Evolutionary conservation across 2,888 invertebrate genomes (phyloP).

Genomic region (Cepaea hortensis): DNA sequence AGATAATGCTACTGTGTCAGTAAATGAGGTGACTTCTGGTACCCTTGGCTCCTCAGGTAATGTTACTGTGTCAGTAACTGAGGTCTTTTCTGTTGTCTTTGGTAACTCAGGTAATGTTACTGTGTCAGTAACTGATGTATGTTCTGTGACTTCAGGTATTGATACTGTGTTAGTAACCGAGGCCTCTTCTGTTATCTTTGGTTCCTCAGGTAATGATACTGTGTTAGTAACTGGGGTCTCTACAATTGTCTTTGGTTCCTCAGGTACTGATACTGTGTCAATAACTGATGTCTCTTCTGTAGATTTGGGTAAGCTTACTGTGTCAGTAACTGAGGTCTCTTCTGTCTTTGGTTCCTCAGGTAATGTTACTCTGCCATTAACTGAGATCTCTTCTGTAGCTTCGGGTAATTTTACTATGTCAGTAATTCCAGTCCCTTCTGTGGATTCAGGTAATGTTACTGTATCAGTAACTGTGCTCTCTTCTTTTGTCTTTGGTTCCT

Average conservation of each 20-base stretch:
- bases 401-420: not conserved
- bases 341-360: not conserved
- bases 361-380: not conserved
- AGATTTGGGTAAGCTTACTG: not conserved
- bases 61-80: not conserved
- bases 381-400: too few species aligned
- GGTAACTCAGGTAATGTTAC: too few species aligned
- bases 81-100: too few species aligned
- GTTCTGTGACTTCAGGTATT: not conserved
- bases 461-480: not conserved
- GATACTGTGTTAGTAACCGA: not conserved
- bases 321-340: slow-evolving; percentile 8
- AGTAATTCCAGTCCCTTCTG: not conserved
- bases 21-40: not conserved
- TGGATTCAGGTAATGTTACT: not conserved
- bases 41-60: not conserved
- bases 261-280: not conserved
- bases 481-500: not conserved
- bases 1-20: not conserved
- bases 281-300: not conserved
- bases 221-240: not conserved
- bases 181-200: not conserved
- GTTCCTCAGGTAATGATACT: not conserved
- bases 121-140: not conserved
- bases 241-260: too few species aligned